These are phyloP conservation scores for Eidolon dupreanum DNA, from an alignment of 2,797 vertebrate genomes.

Conservation along the genomic window DNA sequence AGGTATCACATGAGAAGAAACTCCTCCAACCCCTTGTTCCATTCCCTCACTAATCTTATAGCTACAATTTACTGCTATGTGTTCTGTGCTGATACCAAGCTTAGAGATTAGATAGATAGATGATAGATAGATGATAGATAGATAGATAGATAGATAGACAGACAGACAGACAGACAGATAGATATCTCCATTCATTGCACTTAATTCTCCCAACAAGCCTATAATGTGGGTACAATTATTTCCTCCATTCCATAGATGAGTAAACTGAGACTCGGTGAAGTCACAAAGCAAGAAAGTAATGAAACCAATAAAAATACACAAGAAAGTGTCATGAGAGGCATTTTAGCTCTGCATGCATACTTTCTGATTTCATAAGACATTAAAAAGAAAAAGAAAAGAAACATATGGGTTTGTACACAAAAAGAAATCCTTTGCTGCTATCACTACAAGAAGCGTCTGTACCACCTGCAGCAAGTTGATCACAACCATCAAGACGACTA, in stretches of 20 bases:
- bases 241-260: conserved; percentile 22
- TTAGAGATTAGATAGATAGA: background rate
- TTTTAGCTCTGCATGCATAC: background rate
- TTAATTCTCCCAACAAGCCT: background rate
- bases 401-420: background rate
- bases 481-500: conserved; percentile 26
- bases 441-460: background rate
- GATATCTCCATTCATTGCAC: background rate
- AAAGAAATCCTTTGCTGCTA: conserved; percentile 52
- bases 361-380: background rate
- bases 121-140: background rate
- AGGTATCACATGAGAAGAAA: conserved; percentile 2
- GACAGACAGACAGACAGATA: background rate
- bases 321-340: background rate
- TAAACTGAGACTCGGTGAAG: conserved; percentile 1
- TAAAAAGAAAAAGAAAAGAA: background rate
- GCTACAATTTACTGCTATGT: background rate
- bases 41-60: background rate
- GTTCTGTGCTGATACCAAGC: background rate
- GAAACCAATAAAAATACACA: background rate
- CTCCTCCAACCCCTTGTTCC: background rate
- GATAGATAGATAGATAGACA: background rate
- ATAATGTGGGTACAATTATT: background rate
- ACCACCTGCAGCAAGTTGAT: background rate
- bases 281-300: conserved; percentile 40